Base-by-base conservation (phyloP, 1,140 invertebrate genomes). In the Drosophila fuyamai region DNA sequence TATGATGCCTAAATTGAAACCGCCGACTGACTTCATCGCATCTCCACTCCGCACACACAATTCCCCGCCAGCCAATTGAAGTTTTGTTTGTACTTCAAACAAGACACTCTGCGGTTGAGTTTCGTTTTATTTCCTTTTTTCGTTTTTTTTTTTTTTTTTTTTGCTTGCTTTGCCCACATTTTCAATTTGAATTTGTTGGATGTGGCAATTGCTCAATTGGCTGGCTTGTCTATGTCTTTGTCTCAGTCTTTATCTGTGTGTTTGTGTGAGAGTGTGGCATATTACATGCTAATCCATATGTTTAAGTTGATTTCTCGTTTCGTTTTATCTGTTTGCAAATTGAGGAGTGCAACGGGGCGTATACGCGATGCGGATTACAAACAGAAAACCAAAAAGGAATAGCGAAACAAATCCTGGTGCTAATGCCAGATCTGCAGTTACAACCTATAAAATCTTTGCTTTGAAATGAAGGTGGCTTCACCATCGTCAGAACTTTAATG, bases 141-240 rank as follows among this genome's bases (percentile, higher is more conserved):
- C 47, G 12, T 59, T 38, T 56, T 60, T 47, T 2, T 51, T 53
- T 38, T 43, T 44, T 58, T 62, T 23, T 47, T 41, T 62, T 79
- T 61, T 58, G 51, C 47, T 59, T 58, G 66, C 60, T 82, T 82
- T 88, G 80, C 77, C 80, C 83, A 88, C 84, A 88, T 88, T 89
- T 88, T 88, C 85, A 88, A 88, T 88, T 88, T 88, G 83, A 88
- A 88, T 88, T 83, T 88, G 83, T 83, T 88, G 88, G 84, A 79
- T 88, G 83, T 89, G 84, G 80, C 84, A 88, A 88, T 88, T 88
- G 84, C 84, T 89, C 84, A 88, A 88, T 88, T 88, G 84, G 72
- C 84, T 83, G 72, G 67, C 47, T 66, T 67, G 76, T 79, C 79
- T 67, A 55, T 65, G 63, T 48, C 32, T 73, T 23, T 60, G 59